A percentile compares a stretch with the other conserved stretches of the same genome.
phyloP scores from a whole-genome alignment of 2,888 invertebrate genomes.

The Rotaria magnacalcarata region DNA sequence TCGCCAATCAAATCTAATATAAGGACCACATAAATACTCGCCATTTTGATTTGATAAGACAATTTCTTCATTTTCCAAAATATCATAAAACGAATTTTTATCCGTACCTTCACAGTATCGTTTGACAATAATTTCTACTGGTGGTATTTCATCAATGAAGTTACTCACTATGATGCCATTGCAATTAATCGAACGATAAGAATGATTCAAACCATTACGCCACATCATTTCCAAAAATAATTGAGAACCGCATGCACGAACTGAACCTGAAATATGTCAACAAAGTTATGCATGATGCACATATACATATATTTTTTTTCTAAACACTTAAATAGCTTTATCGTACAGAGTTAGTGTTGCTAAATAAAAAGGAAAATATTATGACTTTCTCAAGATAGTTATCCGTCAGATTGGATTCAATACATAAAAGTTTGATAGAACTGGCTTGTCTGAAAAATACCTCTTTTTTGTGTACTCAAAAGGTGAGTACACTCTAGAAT shows the following conservation, averaged over 20 bases:
- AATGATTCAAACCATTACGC: constrained; percentile 22
- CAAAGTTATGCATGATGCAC: no score
- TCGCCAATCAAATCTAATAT: constrained; percentile 23
- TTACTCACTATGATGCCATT: background rate
- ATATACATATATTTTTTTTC: no score
- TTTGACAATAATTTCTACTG: background rate
- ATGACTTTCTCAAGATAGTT: no score
- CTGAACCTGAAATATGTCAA: background rate
- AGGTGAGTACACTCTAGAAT: no score
- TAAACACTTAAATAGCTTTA: no score
- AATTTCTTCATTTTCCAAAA: background rate
- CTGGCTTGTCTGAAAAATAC: no score
- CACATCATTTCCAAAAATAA: constrained; percentile 28
- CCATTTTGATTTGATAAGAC: background rate
- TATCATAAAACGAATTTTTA: background rate
- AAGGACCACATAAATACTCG: background rate
- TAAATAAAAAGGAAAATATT: no score
- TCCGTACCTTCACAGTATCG: constrained; percentile 14
- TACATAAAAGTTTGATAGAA: no score
- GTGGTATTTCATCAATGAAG: background rate
- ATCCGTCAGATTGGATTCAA: no score
- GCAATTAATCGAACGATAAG: background rate
- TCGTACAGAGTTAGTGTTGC: no score
- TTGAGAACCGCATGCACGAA: constrained; percentile 14
- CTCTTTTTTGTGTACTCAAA: no score